Evolutionary conservation across 53 echinoderm and acorn worm genomes (phyloP).

Genomic region (Echinometra lucunter): DNA sequence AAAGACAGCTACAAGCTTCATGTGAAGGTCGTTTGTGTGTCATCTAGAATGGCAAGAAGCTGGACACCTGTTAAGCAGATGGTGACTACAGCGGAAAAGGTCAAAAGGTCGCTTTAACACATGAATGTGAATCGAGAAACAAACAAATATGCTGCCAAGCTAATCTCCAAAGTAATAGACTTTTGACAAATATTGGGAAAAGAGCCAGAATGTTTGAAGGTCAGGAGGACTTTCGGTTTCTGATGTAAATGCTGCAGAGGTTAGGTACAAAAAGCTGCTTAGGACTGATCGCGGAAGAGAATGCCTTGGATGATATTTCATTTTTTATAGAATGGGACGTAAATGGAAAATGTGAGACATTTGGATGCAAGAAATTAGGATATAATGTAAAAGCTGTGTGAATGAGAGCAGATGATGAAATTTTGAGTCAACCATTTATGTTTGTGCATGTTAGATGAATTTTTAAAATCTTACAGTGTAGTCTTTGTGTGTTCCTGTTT

Average conservation of each 20-base stretch:
- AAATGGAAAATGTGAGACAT: background rate
- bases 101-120: slow-evolving; percentile 26
- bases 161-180: slow-evolving; percentile 38
- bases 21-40: background rate
- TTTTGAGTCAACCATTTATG: background rate
- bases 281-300: background rate
- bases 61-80: slow-evolving; percentile 11
- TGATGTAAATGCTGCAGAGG: slow-evolving; percentile 38
- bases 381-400: background rate
- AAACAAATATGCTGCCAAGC: slow-evolving; percentile 46
- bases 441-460: slow-evolving; percentile 45
- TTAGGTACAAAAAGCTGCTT: background rate
- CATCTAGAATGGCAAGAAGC: background rate
- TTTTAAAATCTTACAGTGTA: slow-evolving; percentile 5
- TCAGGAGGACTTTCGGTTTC: slow-evolving; percentile 7
- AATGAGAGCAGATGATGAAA: background rate
- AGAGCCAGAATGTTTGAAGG: slow-evolving; percentile 31
- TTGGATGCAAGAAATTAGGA: background rate
- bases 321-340: background rate
- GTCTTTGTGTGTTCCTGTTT: slow-evolving; percentile 10
- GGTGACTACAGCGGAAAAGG: background rate
- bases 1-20: background rate
- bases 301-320: background rate
- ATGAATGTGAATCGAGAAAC: slow-evolving; percentile 30
- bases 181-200: slow-evolving; percentile 7